Conservation (phyloP, 2,888 invertebrate species). For the Apomyelois bistriatella region DNA sequence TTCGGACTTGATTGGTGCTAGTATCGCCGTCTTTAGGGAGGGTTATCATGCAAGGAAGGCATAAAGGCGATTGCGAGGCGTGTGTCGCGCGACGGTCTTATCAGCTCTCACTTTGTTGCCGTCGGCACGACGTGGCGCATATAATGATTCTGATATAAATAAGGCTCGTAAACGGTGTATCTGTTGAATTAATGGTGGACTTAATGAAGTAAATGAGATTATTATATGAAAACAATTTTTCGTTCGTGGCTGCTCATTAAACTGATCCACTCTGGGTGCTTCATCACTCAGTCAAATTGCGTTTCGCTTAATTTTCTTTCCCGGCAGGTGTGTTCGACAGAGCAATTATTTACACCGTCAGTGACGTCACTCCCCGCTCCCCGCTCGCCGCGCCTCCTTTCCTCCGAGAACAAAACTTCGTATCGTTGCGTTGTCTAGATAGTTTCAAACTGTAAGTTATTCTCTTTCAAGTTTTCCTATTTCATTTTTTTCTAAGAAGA, state of each 20-base stretch:
- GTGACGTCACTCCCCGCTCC: conserved; percentile 62
- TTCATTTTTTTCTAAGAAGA: conserved; percentile 37
- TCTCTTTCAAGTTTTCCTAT: conserved; percentile 46
- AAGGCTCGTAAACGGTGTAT: conserved; percentile 38
- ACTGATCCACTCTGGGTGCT: conserved; percentile 74
- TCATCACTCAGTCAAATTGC: conserved; percentile 80
- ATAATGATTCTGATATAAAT: conserved; percentile 26
- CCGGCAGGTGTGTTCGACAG: conserved; percentile 79
- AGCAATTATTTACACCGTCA: conserved; percentile 79
- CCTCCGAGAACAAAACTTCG: conserved; percentile 52
- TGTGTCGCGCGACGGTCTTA: conserved; percentile 48
- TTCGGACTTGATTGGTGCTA: conserved; percentile 52
- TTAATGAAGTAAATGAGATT: conserved; percentile 55
- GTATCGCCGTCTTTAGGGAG: conserved; percentile 52
- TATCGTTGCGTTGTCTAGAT: conserved; percentile 58
- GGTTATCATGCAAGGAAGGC: conserved; percentile 61
- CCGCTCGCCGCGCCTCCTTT: conserved; percentile 36
- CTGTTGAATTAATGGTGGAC: conserved; percentile 45
- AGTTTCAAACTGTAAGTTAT: conserved; percentile 56
- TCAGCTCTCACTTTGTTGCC: conserved; percentile 38
- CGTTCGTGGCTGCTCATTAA: conserved; percentile 74
- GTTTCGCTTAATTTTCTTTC: conserved; percentile 80
- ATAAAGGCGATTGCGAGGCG: conserved; percentile 55
- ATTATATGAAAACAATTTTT: conserved; percentile 67
- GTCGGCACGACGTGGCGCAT: conserved; percentile 22